Evolutionary conservation across 1,140 invertebrate species (phyloP).

Genomic region (Lethrus apterus): DNA sequence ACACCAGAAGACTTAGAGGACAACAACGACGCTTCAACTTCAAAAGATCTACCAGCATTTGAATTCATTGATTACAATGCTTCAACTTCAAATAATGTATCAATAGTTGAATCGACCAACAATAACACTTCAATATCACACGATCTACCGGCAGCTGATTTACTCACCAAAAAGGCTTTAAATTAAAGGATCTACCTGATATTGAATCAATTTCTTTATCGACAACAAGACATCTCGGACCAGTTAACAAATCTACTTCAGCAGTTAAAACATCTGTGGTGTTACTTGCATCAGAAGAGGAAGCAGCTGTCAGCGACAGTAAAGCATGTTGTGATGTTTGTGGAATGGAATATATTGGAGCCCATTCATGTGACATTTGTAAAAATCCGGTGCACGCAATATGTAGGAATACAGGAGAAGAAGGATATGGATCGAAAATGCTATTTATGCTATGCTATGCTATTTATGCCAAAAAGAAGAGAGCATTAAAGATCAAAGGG

Average conservation of each 20-base stretch:
- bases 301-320: conserved; percentile 10
- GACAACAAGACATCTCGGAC: not conserved
- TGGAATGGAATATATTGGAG: conserved; percentile 10
- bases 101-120: not conserved
- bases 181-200: too few relatives aligned
- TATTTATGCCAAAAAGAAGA: conserved; percentile 13
- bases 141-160: not conserved
- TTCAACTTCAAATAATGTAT: conserved; percentile 2
- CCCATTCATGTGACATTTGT: conserved; percentile 13
- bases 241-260: conserved; percentile 7
- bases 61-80: too few relatives aligned
- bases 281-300: conserved; percentile 6
- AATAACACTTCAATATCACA: conserved; percentile 1
- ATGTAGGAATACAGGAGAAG: conserved; percentile 6
- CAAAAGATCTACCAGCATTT: too few relatives aligned
- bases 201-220: not conserved
- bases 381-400: conserved; percentile 12
- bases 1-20: conserved; percentile 8
- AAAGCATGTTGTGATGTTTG: conserved; percentile 11
- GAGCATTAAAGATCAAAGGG: conserved; percentile 10
- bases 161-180: not conserved
- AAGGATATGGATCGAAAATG: conserved; percentile 11
- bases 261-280: conserved; percentile 3
- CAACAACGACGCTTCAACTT: conserved; percentile 9
- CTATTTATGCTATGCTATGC: too few relatives aligned